A percentile compares a stretch with the other conserved stretches of the same genome.
These are phyloP conservation scores for Beris morrisii DNA, from an alignment of 2,888 invertebrate species.

Conservation along the genomic window DNA sequence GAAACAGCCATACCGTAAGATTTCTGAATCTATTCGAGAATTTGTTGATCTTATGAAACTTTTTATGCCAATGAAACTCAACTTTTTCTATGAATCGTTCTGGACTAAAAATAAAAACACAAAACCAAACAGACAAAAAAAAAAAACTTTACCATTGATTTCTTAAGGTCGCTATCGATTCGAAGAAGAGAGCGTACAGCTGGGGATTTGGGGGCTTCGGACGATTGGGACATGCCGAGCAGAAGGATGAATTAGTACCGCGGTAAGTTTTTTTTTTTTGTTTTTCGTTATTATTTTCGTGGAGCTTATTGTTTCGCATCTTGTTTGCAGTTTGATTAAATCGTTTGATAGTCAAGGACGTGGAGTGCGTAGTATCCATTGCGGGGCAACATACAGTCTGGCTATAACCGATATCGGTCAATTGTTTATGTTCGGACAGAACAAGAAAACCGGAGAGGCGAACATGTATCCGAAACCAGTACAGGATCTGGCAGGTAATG, in stretches of 20 bases:
- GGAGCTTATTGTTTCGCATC: conserved; percentile 43
- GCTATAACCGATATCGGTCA: conserved; percentile 77
- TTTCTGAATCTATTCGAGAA: conserved; percentile 9
- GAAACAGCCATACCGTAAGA: conserved; percentile 84
- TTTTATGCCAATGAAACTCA: conserved; percentile 21
- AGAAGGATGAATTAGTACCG: conserved; percentile 86
- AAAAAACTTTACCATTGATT: conserved; percentile 15
- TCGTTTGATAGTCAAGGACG: conserved; percentile 84
- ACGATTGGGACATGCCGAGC: conserved; percentile 89
- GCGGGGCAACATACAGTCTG: conserved; percentile 85
- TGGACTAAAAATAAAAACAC: neutral
- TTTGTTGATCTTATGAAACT: conserved; percentile 11
- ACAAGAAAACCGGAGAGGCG: conserved; percentile 90
- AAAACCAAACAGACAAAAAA: neutral
- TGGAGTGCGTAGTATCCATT: conserved; percentile 78
- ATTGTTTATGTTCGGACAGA: conserved; percentile 85
- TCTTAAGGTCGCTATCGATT: conserved; percentile 77
- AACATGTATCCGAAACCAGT: conserved; percentile 97
- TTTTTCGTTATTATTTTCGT: neutral
- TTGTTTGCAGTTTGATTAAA: conserved; percentile 69
- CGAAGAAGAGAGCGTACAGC: conserved; percentile 84
- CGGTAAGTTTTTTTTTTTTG: conserved; percentile 45
- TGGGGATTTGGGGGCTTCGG: conserved; percentile 98
- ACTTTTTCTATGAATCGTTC: neutral
- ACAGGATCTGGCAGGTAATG: conserved; percentile 76